phyloP scores from a whole-genome alignment of 2,797 vertebrate species.

The Lepus oiostolus region DNA sequence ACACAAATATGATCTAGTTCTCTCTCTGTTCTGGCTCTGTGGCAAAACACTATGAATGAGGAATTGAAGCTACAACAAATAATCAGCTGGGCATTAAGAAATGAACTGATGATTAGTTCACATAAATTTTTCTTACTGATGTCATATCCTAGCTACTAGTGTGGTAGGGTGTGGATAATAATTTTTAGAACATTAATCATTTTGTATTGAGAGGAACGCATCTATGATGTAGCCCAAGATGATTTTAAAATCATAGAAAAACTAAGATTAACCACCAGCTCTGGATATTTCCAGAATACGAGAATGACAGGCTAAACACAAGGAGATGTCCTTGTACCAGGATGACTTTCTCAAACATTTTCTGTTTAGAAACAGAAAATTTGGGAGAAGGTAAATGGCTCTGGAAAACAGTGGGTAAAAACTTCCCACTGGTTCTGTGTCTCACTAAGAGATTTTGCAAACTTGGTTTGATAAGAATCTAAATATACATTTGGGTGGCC shows the following conservation, averaged over 20 bases:
- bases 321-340: neutral
- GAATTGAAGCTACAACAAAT: slow-evolving; percentile 39
- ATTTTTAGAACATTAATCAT: neutral
- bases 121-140: slow-evolving; percentile 36
- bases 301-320: neutral
- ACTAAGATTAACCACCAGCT: neutral
- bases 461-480: neutral
- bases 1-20: neutral
- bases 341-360: neutral
- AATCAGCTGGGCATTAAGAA: neutral
- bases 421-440: neutral
- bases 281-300: neutral
- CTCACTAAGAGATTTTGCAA: neutral
- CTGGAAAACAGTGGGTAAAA: neutral
- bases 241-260: neutral
- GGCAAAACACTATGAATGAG: neutral
- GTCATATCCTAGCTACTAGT: neutral
- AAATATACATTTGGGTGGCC: neutral
- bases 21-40: neutral
- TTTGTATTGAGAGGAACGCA: neutral
- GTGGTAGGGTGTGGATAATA: slow-evolving; percentile 1
- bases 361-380: neutral
- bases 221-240: neutral
- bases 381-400: neutral
- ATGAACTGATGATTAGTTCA: slow-evolving; percentile 37